These are phyloP conservation scores for Fragum sueziense DNA, from an alignment of 2,888 invertebrate genomes.

Conservation along the genomic window DNA sequence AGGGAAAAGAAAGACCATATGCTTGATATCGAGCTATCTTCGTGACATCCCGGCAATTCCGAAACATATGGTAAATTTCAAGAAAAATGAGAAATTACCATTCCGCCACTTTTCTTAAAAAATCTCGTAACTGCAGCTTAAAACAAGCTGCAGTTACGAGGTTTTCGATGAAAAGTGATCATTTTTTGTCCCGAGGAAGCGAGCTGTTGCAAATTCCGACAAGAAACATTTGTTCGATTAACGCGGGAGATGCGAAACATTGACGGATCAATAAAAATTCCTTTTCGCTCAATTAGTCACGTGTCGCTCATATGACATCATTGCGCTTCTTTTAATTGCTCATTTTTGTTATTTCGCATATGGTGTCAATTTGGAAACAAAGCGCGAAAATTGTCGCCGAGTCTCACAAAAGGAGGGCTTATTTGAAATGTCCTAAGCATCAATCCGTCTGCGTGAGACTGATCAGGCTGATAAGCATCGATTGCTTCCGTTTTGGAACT, in stretches of 20 bases:
- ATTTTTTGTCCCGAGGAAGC: conserved; percentile 2
- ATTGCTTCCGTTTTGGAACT: too few species aligned
- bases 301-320: background rate
- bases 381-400: background rate
- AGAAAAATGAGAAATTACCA: background rate
- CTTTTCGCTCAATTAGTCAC: conserved; percentile 10
- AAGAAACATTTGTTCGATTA: conserved; percentile 13
- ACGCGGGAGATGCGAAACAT: conserved; percentile 5
- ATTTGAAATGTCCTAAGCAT: too few species aligned
- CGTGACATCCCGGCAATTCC: background rate
- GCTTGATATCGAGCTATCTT: background rate
- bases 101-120: too few species aligned
- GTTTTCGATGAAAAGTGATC: background rate
- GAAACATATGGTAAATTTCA: conserved; percentile 19
- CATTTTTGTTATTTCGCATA: conserved; percentile 4
- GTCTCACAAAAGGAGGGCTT: too few species aligned
- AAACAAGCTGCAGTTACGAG: too few species aligned
- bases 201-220: conserved; percentile 12
- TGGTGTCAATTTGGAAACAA: background rate
- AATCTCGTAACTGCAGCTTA: too few species aligned
- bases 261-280: conserved; percentile 12
- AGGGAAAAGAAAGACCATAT: background rate
- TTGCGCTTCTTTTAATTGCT: conserved; percentile 12
- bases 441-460: too few species aligned
- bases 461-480: too few species aligned